Base-by-base conservation (phyloP, 2,113 vertebrate genomes). In the Alexandromys fortis region DNA sequence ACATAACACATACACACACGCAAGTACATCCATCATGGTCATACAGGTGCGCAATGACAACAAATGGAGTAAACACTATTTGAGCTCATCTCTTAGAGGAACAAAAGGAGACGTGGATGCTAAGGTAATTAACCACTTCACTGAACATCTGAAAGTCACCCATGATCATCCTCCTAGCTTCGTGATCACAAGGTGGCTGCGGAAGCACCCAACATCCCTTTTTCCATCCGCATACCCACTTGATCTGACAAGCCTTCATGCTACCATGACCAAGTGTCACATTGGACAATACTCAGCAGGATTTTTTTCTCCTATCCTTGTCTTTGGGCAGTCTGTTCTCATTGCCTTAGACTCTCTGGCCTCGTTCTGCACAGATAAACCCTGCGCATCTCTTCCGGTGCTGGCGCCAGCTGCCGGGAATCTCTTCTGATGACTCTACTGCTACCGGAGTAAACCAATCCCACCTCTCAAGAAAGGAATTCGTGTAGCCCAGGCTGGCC, bases 131-230 rank as follows among this genome's bases (percentile, higher is more conserved):
- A 47, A 90, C 65, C 75, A 55, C 65, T 94, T 90, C 17, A 85
- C 14, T 75, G 52, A 86, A 82, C n/a, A 55, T 63, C 67, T 63
- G 68, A n/a, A 67, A 77, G n/a, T 5, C 79, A 11, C 35, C 55
- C 26, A 12, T 35, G 38, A 8, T 28, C 38, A 81, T 42, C 45
- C 88, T 89, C 86, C 38, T 28, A 33, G 45, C 0, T 75, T 49
- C 87, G 17, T 58, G 58, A 86, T 52, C 88, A 83, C 89, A 83
- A 89, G 1, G 52, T n/a, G n/a, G 86, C 88, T 97, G 91, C 90
- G n/a, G 24, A 2, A 38, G 72, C 85, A n/a, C 38, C 67, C 5
- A 14, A 22, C 33, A 91, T 96, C 91, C 70, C 42, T 35, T 22
- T 77, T 77, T 11, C 58, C 52, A 55, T 4, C 12, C 55, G 7